Base-by-base conservation (phyloP, 2,888 invertebrate genomes). In the Chloroclysta siterata region DNA sequence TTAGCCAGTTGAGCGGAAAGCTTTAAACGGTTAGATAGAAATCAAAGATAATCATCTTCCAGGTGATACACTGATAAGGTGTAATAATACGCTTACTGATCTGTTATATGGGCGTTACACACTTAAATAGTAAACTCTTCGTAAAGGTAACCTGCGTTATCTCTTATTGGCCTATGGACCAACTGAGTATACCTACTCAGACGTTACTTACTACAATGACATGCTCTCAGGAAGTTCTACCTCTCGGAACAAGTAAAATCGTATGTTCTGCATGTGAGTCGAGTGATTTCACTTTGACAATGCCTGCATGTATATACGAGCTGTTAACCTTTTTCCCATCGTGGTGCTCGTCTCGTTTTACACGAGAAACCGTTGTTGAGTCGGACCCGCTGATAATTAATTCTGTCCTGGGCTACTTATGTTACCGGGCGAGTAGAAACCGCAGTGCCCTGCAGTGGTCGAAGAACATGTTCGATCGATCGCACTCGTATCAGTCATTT, bases 311-410 rank as follows among this genome's bases (percentile, higher is more conserved):
- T 52, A 67, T 65, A 64, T 63, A 65, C 65, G 79, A 72, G 80
- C 82, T 78, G 81, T 84, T 87, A 85, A 85, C 82, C 84, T 88
- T 89, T 86, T 89, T 86, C 85, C 82, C 84, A 85, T 85, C 78
- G 80, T 72, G 76, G 71, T 78, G 73, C 81, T 83, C 81, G 88
- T 88, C 87, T 88, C 85, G 83, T 85, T 86, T 85, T 88, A 90
- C 90, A 87, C 88, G 80, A 90, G 89, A 87, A 87, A 90, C 90
- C 89, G 90, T 90, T 90, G 83, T 78, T 77, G 74, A 79, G 77
- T 70, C 75, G 71, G 69, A 69, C 72, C 78, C 71, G 77, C 76
- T 73, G 82, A 85, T 88, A 90, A 90, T 90, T 89, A 88, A 90
- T 90, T 88, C 88, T 80, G 85, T 86, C 87, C 86, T 88, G 89